Percentiles rank a stretch among this genome's conserved stretches.
Evolutionary conservation across 2,113 vertebrate genomes (phyloP).

Genomic region (Paramormyrops kingsleyae): DNA sequence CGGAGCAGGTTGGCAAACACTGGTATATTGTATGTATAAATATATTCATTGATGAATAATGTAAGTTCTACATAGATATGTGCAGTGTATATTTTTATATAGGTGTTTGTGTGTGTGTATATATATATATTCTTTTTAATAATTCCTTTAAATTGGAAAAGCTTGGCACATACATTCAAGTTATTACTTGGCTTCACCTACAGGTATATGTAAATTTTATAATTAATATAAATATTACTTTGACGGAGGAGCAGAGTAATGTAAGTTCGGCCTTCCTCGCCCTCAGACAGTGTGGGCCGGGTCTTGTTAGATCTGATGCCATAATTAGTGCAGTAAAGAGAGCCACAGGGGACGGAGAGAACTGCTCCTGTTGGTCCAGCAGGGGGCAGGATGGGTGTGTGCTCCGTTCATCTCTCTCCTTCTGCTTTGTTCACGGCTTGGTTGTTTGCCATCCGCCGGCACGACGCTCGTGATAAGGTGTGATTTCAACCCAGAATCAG

Average conservation of each 20-base stretch:
- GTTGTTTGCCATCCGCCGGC: neutral
- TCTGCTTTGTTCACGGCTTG: neutral
- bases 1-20: neutral
- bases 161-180: neutral
- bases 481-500: neutral
- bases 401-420: neutral
- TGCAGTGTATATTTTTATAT: neutral
- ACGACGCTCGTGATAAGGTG: neutral
- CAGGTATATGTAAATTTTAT: neutral
- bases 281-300: neutral
- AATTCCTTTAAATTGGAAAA: neutral
- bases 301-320: neutral
- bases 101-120: neutral
- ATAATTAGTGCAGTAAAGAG: neutral
- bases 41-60: neutral
- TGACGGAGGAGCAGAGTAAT: neutral
- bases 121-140: neutral
- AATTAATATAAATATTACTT: neutral
- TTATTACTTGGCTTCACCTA: neutral
- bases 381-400: neutral
- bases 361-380: neutral
- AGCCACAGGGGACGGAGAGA: neutral
- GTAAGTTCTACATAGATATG: neutral
- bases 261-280: neutral
- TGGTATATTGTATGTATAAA: neutral